phyloP scores from a whole-genome alignment of 2,113 vertebrate species.

The Tyrannus savana region DNA sequence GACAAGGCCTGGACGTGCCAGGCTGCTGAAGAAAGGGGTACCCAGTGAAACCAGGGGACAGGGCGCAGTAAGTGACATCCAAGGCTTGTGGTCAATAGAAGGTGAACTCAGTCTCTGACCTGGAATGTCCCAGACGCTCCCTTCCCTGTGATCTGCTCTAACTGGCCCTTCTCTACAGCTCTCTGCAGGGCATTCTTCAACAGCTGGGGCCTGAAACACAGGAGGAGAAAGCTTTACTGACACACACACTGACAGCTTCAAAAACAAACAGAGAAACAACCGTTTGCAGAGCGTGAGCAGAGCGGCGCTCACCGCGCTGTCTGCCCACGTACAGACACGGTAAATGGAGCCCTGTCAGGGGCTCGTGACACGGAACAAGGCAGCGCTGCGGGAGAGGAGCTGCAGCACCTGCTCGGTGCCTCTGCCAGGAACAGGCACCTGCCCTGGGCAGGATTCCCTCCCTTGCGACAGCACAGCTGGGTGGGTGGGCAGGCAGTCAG shows the following conservation, averaged over 20 bases:
- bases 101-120: conserved; percentile 75
- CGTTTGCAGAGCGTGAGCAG: background rate
- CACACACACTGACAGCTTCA: conserved; percentile 11
- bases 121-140: conserved; percentile 97
- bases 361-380: background rate
- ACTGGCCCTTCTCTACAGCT: conserved; percentile 92
- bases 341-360: conserved; percentile 25
- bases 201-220: conserved; percentile 85
- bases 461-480: background rate
- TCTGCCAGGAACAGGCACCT: background rate
- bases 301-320: background rate
- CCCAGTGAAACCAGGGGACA: background rate
- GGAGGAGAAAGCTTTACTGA: conserved; percentile 41
- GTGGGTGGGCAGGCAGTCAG: background rate
- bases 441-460: background rate
- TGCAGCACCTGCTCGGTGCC: accelerated
- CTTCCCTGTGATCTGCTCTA: conserved; percentile 98
- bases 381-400: background rate
- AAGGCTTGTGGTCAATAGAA: background rate
- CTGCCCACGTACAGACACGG: conserved; percentile 20
- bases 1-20: background rate
- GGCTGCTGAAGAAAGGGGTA: background rate
- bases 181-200: conserved; percentile 92
- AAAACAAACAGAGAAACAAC: conserved; percentile 8
- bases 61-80: background rate